Conservation (phyloP, 2,888 invertebrate species). For the Apotomis capreana region DNA sequence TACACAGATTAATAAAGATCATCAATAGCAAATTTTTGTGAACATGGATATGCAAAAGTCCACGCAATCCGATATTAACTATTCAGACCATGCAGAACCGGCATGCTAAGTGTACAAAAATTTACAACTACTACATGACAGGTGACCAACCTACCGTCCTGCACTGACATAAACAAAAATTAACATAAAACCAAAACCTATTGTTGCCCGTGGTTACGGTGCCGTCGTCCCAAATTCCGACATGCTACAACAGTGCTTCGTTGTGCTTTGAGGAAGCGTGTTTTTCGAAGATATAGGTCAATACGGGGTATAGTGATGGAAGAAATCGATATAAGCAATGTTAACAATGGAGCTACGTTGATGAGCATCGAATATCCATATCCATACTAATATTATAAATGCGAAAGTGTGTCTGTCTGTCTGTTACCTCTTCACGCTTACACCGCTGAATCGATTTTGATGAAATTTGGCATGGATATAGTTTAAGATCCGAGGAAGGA, state of each 20-base stretch:
- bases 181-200: conserved; percentile 36
- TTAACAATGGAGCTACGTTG: neutral
- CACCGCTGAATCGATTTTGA: too few relatives aligned
- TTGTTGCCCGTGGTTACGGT: conserved; percentile 49
- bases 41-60: too few relatives aligned
- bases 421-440: too few relatives aligned
- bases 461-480: too few relatives aligned
- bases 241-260: conserved; percentile 40
- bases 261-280: conserved; percentile 67
- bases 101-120: too few relatives aligned
- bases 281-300: conserved; percentile 75
- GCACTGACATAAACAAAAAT: conserved; percentile 24
- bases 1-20: too few relatives aligned
- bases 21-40: too few relatives aligned
- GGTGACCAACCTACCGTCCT: conserved; percentile 7
- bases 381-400: too few relatives aligned
- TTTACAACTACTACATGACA: neutral
- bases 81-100: too few relatives aligned
- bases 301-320: conserved; percentile 59
- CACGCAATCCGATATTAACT: too few relatives aligned
- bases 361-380: neutral
- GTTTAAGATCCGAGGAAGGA: too few relatives aligned
- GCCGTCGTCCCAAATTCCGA: conserved; percentile 71
- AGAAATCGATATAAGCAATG: conserved; percentile 21
- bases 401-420: too few relatives aligned